Percentiles rank a stretch among this genome's conserved stretches.
Evolutionary conservation across 2,113 vertebrate species (phyloP).

Genomic region (Nasalis larvatus): DNA sequence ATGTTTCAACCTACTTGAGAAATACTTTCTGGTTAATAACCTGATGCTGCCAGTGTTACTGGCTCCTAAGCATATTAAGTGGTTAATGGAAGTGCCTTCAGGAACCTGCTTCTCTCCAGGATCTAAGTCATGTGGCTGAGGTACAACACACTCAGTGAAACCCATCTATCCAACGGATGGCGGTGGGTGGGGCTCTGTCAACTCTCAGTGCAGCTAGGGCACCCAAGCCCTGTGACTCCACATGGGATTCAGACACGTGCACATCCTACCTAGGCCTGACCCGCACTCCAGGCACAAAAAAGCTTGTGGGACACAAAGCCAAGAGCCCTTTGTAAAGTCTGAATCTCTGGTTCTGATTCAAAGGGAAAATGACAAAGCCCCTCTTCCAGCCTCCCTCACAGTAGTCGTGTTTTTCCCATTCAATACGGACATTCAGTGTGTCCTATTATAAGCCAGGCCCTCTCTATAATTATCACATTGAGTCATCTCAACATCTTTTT

Average conservation of each 20-base stretch:
- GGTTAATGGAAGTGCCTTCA: conserved; percentile 54
- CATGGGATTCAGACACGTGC: neutral
- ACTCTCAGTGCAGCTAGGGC: neutral
- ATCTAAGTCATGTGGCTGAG: neutral
- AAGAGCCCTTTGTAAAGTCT: neutral
- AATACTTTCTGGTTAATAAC: conserved; percentile 45
- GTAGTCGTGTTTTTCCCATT: neutral
- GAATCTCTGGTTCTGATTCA: neutral
- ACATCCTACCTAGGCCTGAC: neutral
- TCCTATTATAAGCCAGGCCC: neutral
- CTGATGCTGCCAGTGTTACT: conserved; percentile 11
- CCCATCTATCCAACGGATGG: neutral
- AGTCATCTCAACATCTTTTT: neutral
- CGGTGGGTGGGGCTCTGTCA: neutral
- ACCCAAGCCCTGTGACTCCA: neutral
- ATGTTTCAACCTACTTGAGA: conserved; percentile 61
- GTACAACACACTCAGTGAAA: neutral
- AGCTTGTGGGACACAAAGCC: neutral
- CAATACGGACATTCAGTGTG: neutral
- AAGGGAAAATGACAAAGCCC: neutral
- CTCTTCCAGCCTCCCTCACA: neutral
- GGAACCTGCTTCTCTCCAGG: conserved; percentile 32
- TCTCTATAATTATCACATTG: neutral
- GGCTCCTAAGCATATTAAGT: conserved; percentile 47
- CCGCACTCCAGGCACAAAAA: neutral